Evolutionary conservation across 2,888 invertebrate species (phyloP), one percentile per base, ranked within the genome.

Genomic region (Meiosimyza platycephala): DNA sequence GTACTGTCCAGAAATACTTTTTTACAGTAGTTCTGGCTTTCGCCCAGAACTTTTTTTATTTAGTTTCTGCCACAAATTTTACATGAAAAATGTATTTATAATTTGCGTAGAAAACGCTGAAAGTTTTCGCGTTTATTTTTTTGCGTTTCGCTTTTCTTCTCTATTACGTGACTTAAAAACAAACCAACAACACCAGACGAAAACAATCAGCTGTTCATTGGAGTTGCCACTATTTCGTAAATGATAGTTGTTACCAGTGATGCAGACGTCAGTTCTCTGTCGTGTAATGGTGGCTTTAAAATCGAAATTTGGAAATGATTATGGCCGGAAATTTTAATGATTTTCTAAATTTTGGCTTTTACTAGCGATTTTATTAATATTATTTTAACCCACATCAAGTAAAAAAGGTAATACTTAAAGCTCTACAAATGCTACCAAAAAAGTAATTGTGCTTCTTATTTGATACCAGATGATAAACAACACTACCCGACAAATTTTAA

Each of bases 61-160:
- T 22, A 64, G 11, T 64, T 64, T 64, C 50, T 47, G 48, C n/a
- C 63, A 63, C 40, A 40, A 40, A 9, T 40, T 40, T 40, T 40
- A 40, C 40, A 40, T 40, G 1, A 40, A 28, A 28, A 28, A 28
- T 28, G 28, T 28, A 40, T 40, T 40, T 9, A 40, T 40, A 40
- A 40, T 40, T 6, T 13, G 28, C 15, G 18, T 55, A 22, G 55
- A 18, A 28, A 28, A 28, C 28, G 4, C 28, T 28, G 28, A 28
- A 28, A 28, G 4, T 22, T 55, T 55, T 55, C 1, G 55, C 55
- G 18, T 55, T 55, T 18, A 22, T 18, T 28, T 28, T 28, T 55
- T 5, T 22, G 18, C 55, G 18, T 55, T 16, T 22, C 55, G 22
- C 22, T 18, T 55, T 18, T 55, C 12, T 22, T 55, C 55, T 55